Conservation (phyloP, 2,113 vertebrate species). For the Pedetes capensis region DNA sequence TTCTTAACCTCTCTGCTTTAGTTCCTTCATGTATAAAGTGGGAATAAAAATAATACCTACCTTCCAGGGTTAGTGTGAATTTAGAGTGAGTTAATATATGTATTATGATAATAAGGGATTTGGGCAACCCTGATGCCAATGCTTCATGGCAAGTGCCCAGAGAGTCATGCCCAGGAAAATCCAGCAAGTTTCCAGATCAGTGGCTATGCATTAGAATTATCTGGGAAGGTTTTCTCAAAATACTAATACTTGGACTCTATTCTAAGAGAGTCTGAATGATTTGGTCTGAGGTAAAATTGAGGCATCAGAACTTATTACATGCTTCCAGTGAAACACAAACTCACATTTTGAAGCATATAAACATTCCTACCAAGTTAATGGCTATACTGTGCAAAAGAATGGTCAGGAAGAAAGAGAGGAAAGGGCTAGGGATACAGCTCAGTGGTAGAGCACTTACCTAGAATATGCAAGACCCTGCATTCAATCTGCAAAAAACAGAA, state of each 20-base stretch:
- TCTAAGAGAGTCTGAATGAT: background rate
- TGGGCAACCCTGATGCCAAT: background rate
- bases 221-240: background rate
- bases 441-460: background rate
- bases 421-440: background rate
- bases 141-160: background rate
- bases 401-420: background rate
- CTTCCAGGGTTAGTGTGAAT: background rate
- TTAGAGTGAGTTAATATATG: background rate
- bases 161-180: background rate
- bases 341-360: background rate
- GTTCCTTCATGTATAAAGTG: background rate
- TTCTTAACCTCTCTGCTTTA: background rate
- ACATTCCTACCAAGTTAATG: background rate
- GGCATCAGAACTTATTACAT: background rate
- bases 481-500: background rate
- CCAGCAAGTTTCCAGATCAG: background rate
- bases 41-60: background rate
- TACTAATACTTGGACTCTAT: background rate
- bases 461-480: background rate
- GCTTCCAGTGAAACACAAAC: background rate
- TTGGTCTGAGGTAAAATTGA: background rate
- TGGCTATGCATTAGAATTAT: background rate
- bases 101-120: background rate
- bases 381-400: background rate